Percentiles rank a stretch among this genome's conserved stretches.
Conservation (phyloP, 2,113 vertebrate genomes). For the Octodon degus region DNA sequence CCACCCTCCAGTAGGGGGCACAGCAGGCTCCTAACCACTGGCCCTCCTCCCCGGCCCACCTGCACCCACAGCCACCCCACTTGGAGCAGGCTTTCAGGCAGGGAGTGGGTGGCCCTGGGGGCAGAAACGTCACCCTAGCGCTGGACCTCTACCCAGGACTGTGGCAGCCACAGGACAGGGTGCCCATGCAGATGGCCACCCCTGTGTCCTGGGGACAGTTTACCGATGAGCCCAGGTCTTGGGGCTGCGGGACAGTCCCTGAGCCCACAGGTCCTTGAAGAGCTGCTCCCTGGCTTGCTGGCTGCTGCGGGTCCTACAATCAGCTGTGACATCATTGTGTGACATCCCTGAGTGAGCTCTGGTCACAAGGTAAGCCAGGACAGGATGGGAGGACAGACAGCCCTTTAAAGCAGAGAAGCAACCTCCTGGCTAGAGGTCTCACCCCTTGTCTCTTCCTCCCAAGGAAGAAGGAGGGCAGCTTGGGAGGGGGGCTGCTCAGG, state of each 20-base stretch:
- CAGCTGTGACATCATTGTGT: no score
- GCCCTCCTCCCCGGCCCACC: background rate
- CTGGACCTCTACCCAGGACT: background rate
- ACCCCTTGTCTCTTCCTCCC: conserved; percentile 58
- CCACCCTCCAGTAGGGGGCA: background rate
- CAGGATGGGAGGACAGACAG: conserved; percentile 35
- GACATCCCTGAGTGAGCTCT: conserved; percentile 53
- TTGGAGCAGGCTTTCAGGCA: background rate
- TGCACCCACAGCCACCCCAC: background rate
- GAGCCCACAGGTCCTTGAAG: no score
- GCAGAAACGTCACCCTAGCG: background rate
- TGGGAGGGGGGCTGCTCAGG: conserved; percentile 65
- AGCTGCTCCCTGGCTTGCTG: no score
- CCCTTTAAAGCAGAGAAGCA: conserved; percentile 83
- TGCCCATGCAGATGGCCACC: background rate
- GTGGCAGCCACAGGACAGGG: accelerated
- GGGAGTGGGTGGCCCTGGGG: background rate
- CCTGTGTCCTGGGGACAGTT: background rate
- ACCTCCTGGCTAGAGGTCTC: background rate
- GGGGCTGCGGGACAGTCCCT: no score
- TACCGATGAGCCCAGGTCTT: background rate
- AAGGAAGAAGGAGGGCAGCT: conserved; percentile 66
- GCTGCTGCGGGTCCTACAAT: no score
- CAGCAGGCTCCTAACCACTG: background rate
- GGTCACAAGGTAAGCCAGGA: conserved; percentile 77